Conservation (phyloP, 2,113 vertebrate species). For the Ciconia boyciana region DNA sequence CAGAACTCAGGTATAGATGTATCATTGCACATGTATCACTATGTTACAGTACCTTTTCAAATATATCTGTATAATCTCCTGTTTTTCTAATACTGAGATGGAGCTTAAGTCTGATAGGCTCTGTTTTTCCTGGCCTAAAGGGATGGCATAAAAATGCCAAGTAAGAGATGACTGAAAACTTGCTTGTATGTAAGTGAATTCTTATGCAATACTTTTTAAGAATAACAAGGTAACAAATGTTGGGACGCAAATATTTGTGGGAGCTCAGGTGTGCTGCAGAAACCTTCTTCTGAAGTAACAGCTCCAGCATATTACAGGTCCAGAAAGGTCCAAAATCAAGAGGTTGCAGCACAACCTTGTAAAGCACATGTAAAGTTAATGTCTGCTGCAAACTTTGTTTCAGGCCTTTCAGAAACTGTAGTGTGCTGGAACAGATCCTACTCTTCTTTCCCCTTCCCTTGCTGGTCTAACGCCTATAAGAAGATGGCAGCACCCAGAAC, state of each 20-base stretch:
- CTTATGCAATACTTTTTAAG: not conserved
- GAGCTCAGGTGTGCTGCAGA: not conserved
- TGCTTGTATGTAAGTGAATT: not conserved
- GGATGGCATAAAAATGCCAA: not conserved
- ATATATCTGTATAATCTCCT: not conserved
- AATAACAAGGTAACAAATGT: not conserved
- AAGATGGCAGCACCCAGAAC: not conserved
- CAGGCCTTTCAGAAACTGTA: not conserved
- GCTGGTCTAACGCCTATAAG: not conserved
- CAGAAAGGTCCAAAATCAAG: not conserved
- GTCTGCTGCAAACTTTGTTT: not conserved
- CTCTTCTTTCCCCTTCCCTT: not conserved
- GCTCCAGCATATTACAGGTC: not conserved
- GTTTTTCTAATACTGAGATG: not conserved
- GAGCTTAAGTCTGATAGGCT: not conserved
- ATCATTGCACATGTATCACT: not conserved
- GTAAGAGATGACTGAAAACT: not conserved
- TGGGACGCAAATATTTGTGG: not conserved
- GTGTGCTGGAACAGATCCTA: not conserved
- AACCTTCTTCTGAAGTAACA: not conserved
- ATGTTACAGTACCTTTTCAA: not conserved
- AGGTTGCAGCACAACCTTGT: not conserved
- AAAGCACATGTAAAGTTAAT: not conserved
- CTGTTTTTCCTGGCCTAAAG: not conserved
- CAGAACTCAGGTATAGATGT: not conserved